Base-by-base conservation (phyloP, 2,113 vertebrate species). In the Pleuronectes platessa region DNA sequence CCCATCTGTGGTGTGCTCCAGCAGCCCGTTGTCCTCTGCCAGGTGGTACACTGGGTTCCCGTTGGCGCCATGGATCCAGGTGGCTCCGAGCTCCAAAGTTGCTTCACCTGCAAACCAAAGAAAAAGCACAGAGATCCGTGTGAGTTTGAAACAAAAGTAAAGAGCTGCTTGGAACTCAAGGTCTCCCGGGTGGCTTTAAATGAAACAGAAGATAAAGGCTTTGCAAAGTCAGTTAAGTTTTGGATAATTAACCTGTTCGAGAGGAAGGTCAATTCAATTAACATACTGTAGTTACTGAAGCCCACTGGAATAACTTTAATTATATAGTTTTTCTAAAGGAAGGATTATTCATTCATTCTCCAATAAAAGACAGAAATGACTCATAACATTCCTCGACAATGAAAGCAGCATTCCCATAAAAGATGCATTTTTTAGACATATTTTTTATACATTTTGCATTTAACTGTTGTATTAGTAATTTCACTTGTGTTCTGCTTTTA, bases 31-130 rank as follows among this genome's bases (percentile, higher is more conserved):
- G 88, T 98, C 97, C 95, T 99, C 96, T 83, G 98, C 98, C 97
- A 99, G 95, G 96, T 99, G 98, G 93, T 98, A 99, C 92, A 99
- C 91, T 35, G 98, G 98, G 89, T 99, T 99, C 91, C 98, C 98
- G 54, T 96, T 96, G 81, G 97, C 96, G 71, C 98, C 97, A 95
- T 99, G 98, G 92, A 99, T 99, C 97, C 97, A 99, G 87, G 97
- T 99, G 85, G 98, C 98, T 95, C 98, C 98, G 88, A 99, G 96
- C 75, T 99, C 98, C 96, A 99, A 96, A 93, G 95, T 97, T 74
- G 97, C 92, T 94, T 95, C 93, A 90, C 95, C 97, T 99, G 76
- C 0, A 61, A 27, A 59, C 5, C 0, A 65, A 17, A 24, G 45
- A 42, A 45, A 9, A 81, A 51, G 14, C 24, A 10, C 18, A 58